phyloP scores from a whole-genome alignment of 2,888 invertebrate species.

The Dromius quadrimaculatus region DNA sequence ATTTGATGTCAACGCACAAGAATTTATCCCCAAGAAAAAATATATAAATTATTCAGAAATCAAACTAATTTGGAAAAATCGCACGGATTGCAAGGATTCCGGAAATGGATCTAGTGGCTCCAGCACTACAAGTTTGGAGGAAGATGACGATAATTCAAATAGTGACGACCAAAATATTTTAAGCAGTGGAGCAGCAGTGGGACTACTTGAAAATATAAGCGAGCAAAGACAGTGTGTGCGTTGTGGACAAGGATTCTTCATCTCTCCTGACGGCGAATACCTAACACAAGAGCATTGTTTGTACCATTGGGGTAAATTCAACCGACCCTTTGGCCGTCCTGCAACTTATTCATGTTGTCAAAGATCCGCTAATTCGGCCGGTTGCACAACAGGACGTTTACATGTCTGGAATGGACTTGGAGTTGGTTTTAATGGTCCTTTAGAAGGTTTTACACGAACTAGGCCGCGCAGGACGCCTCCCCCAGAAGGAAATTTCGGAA shows the following conservation, averaged over 20 bases:
- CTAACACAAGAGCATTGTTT: constrained; percentile 80
- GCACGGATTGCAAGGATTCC: constrained; percentile 1
- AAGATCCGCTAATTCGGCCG: constrained; percentile 67
- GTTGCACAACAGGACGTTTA: constrained; percentile 74
- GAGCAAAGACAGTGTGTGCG: constrained; percentile 76
- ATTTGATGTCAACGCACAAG: constrained; percentile 77
- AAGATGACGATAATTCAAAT: constrained; percentile 68
- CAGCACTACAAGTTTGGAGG: constrained; percentile 55
- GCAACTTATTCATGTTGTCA: constrained; percentile 75
- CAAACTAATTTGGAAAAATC: constrained; percentile 33
- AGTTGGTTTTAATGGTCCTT: constrained; percentile 80
- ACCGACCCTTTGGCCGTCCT: constrained; percentile 61
- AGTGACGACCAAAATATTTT: constrained; percentile 61
- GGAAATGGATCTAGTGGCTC: constrained; percentile 36
- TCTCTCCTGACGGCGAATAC: constrained; percentile 79
- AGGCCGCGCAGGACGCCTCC: constrained; percentile 62
- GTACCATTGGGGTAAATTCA: constrained; percentile 90
- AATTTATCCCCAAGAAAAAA: constrained; percentile 72
- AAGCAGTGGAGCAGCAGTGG: constrained; percentile 37
- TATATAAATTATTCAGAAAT: constrained; percentile 53
- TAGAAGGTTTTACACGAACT: constrained; percentile 76
- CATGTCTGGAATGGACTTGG: constrained; percentile 85
- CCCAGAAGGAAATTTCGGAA: constrained; percentile 68
- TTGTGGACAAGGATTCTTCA: constrained; percentile 79
- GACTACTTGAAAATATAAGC: constrained; percentile 45